phyloP scores from a whole-genome alignment of 2,797 vertebrate species.

The Erethizon dorsatum region DNA sequence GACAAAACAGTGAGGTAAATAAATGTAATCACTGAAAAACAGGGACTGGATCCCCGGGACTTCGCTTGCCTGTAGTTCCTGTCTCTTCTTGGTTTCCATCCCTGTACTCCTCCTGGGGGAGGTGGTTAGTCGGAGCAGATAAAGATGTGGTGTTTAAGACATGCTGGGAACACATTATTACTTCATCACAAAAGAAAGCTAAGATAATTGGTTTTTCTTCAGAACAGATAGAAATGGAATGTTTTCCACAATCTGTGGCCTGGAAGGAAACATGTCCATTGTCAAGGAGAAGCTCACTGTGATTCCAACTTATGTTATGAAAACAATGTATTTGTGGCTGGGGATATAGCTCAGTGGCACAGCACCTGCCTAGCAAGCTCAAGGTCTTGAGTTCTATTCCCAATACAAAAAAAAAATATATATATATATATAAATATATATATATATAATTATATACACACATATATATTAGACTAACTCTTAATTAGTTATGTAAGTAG shows the following conservation, averaged over 20 bases:
- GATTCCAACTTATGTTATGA: slow-evolving; percentile 14
- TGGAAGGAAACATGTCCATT: background rate
- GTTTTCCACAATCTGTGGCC: background rate
- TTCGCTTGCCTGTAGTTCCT: background rate
- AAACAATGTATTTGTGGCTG: background rate
- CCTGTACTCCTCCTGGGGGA: background rate
- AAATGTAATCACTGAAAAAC: background rate
- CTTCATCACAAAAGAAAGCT: background rate
- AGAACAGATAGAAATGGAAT: slow-evolving; percentile 13
- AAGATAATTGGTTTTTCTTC: slow-evolving; percentile 16
- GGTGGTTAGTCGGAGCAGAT: background rate
- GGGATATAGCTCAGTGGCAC: no score
- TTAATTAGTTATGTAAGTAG: slow-evolving; percentile 59
- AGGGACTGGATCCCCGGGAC: no score
- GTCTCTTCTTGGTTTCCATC: background rate
- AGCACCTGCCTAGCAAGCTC: no score
- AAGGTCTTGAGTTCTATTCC: no score
- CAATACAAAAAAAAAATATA: no score
- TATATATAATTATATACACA: no score
- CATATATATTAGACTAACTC: background rate
- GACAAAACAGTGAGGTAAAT: background rate
- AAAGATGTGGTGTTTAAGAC: slow-evolving; percentile 21
- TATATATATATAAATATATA: no score
- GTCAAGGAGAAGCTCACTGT: slow-evolving; percentile 3
- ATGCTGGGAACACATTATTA: slow-evolving; percentile 14